A percentile compares a stretch with the other conserved stretches of the same genome.
phyloP scores from a whole-genome alignment of 2,113 vertebrate genomes.

The Corydoras maculifer region DNA sequence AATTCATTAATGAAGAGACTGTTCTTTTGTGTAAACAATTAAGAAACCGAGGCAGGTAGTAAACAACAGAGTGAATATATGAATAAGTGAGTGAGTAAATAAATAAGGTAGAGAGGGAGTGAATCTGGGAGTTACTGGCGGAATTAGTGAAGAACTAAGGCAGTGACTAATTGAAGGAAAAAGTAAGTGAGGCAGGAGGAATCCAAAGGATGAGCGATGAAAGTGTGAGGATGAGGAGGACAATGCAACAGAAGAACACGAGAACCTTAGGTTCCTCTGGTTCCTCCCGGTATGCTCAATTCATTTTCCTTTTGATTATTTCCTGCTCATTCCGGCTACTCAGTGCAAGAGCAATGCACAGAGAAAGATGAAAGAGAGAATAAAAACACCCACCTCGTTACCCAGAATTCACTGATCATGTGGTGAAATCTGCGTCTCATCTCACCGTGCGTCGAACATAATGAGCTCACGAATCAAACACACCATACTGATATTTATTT shows the following conservation, averaged over 20 bases:
- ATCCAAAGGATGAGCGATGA: too few species aligned
- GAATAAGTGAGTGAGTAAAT: conserved; percentile 32
- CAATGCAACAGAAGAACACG: conserved; percentile 14
- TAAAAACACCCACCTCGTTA: conserved; percentile 43
- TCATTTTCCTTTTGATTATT: conserved; percentile 40
- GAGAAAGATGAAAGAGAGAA: conserved; percentile 14
- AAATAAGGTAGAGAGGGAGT: conserved; percentile 48
- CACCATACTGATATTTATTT: neutral
- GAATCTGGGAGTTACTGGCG: neutral
- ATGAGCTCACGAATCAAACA: conserved; percentile 41
- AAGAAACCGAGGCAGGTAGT: too few species aligned
- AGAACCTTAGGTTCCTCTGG: conserved; percentile 36
- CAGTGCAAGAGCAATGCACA: conserved; percentile 20
- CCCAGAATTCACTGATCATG: conserved; percentile 27
- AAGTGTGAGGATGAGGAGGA: too few species aligned
- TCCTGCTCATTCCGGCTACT: conserved; percentile 30
- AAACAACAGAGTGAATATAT: too few species aligned
- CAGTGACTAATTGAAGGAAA: too few species aligned
- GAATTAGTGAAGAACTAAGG: too few species aligned
- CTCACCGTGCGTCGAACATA: conserved; percentile 33
- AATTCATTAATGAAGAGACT: too few species aligned
- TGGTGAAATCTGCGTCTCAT: conserved; percentile 38
- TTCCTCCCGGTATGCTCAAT: conserved; percentile 38
- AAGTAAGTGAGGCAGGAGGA: too few species aligned
- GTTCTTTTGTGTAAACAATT: too few species aligned